Evolutionary conservation across 1,140 invertebrate genomes (phyloP), one percentile per base, ranked within the genome.

Genomic region (Drosophila kohkoa): DNA sequence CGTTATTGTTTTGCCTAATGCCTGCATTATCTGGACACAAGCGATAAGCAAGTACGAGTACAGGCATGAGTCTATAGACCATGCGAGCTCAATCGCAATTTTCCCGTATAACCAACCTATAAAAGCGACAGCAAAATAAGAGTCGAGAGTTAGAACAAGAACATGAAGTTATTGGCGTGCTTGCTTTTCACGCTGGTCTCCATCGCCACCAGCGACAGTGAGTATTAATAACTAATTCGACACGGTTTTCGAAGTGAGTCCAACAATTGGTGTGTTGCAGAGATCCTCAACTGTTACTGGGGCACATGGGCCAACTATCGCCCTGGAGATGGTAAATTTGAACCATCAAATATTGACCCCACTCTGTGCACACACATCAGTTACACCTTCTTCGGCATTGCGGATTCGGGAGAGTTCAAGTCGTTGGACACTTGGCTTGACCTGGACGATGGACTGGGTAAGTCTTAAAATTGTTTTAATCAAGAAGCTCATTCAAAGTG

Each of bases 301-400:
- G 94, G 94, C 38, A 95, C 94, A 64, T 96, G 95, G 95, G 89
- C 95, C 1, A 93, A 94, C 1, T 95, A 95, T 77, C 89, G 95
- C 20, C 88, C 92, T 1, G 94, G 93, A 0, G 91, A 92, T 67
- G 95, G 95, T 3, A 93, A 93, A 62, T 95, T 95, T 65, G 87
- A 94, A 2, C 92, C 94, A 0, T 88, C 93, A 1, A 77, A 95
- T 48, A 94, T 96, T 16, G 93, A 96, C 75, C 93, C 95, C 0
- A 82, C 77, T 4, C 90, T 96, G 2, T 96, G 96, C 79, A 96
- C 96, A 0, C 95, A 96, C 87, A 62, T 96, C 2, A 94, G 96
- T 38, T 96, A 96, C 74, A 94, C 94, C 1, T 97, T 96, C 81
- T 93, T 95, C 45, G 96, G 96, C 2, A 75, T 96, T 3, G 68